These are phyloP conservation scores for Zosterops borbonicus DNA, from an alignment of 2,113 vertebrate species.

Conservation along the genomic window DNA sequence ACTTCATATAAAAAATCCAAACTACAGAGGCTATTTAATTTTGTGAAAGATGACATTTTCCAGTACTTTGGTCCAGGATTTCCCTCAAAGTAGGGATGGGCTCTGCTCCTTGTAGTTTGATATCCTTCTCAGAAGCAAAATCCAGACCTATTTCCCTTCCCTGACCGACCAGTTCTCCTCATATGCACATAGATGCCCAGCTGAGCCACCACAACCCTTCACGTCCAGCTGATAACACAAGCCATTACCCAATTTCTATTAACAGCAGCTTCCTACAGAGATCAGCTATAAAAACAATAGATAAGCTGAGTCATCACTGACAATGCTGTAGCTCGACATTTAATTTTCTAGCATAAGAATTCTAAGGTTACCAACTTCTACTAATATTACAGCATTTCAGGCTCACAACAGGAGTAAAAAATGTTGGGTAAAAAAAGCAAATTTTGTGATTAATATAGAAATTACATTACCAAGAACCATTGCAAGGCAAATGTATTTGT, in stretches of 20 bases:
- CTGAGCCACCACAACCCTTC: neutral
- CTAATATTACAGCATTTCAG: neutral
- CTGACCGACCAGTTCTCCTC: neutral
- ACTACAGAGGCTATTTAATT: neutral
- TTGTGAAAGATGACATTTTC: neutral
- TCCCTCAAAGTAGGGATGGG: neutral
- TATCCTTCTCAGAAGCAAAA: neutral
- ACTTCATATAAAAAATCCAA: neutral
- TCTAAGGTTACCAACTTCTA: neutral
- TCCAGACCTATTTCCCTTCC: neutral
- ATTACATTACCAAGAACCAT: neutral
- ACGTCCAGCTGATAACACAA: fast-evolving
- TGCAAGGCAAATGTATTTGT: neutral
- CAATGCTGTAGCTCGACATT: neutral
- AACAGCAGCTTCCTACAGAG: neutral
- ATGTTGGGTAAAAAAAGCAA: neutral
- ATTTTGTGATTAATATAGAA: neutral
- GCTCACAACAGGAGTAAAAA: neutral
- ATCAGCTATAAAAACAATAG: neutral
- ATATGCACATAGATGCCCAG: neutral
- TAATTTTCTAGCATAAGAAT: neutral
- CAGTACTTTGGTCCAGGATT: neutral
- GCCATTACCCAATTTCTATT: neutral
- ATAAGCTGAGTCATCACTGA: neutral
- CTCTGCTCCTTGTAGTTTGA: neutral